Conservation (phyloP, 2,797 vertebrate species). For the Phoxinus dragarum region DNA sequence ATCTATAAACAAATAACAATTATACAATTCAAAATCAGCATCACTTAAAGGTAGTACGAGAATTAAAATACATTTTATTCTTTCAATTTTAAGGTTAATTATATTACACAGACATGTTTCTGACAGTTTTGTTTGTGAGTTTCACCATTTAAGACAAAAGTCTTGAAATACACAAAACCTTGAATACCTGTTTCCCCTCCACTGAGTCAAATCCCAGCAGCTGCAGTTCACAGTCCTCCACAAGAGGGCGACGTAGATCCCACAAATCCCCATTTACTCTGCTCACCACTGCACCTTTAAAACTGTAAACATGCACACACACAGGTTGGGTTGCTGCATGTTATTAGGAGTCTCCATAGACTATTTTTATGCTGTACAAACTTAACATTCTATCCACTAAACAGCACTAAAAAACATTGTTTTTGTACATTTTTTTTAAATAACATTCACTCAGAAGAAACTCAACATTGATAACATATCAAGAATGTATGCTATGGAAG, state of each 20-base stretch:
- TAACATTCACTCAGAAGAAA: background rate
- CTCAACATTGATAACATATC: too few species aligned
- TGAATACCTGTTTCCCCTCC: conserved; percentile 84
- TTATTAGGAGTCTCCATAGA: background rate
- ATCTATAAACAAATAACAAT: background rate
- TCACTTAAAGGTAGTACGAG: background rate
- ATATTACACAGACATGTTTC: background rate
- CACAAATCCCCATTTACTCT: conserved; percentile 85
- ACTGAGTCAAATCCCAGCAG: conserved; percentile 83
- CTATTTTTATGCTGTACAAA: background rate
- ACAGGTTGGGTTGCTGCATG: background rate
- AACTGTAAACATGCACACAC: conserved; percentile 55
- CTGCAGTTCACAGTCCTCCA: conserved; percentile 81
- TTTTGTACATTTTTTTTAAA: background rate
- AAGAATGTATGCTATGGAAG: too few species aligned
- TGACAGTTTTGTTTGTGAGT: background rate
- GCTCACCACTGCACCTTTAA: conserved; percentile 79
- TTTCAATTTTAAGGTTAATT: background rate
- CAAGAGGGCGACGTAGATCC: conserved; percentile 86
- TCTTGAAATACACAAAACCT: background rate
- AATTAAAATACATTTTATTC: background rate
- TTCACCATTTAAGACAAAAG: background rate
- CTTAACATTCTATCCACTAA: background rate
- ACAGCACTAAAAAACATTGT: background rate
- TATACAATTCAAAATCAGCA: background rate